A percentile compares a stretch with the other conserved stretches of the same genome.
These are phyloP conservation scores for Chascanopsetta lugubris DNA, from an alignment of 2,113 vertebrate species.

Conservation along the genomic window DNA sequence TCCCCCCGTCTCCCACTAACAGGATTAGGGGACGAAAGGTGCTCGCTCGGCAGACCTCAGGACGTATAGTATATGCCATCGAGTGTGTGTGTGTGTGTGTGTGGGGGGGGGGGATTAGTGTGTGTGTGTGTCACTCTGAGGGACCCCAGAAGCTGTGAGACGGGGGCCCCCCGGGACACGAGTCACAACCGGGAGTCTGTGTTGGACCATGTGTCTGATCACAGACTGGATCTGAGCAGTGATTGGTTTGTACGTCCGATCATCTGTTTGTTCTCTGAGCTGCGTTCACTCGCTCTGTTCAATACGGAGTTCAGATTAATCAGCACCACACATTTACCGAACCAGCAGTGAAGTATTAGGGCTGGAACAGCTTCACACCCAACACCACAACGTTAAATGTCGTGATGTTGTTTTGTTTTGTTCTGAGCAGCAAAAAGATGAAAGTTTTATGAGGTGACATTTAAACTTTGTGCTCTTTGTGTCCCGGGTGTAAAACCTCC, in stretches of 20 bases:
- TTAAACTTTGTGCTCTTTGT: too few relatives aligned
- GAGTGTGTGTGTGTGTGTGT: constrained; percentile 32
- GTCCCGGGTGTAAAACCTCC: too few relatives aligned
- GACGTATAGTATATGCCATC: constrained; percentile 42
- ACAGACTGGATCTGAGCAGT: background rate
- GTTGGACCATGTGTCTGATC: constrained; percentile 52
- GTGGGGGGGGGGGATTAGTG: constrained; percentile 21
- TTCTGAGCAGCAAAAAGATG: too few relatives aligned
- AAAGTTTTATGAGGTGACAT: too few relatives aligned
- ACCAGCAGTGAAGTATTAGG: too few relatives aligned
- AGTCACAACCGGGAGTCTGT: constrained; percentile 46
- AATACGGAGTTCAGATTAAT: too few relatives aligned
- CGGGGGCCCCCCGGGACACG: constrained; percentile 43
- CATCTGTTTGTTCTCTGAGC: background rate
- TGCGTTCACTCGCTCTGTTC: background rate
- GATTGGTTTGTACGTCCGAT: background rate
- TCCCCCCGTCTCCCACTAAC: constrained; percentile 71
- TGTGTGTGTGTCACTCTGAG: constrained; percentile 42
- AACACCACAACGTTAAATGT: too few relatives aligned
- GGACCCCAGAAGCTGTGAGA: constrained; percentile 52
- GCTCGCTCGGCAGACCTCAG: constrained; percentile 68
- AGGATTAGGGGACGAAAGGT: constrained; percentile 79
- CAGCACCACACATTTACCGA: too few relatives aligned
- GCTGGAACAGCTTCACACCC: too few relatives aligned
- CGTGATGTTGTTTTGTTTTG: too few relatives aligned